A percentile compares a stretch with the other conserved stretches of the same genome.
phyloP scores from a whole-genome alignment of 2,113 vertebrate species.

The Oxyruncus cristatus region DNA sequence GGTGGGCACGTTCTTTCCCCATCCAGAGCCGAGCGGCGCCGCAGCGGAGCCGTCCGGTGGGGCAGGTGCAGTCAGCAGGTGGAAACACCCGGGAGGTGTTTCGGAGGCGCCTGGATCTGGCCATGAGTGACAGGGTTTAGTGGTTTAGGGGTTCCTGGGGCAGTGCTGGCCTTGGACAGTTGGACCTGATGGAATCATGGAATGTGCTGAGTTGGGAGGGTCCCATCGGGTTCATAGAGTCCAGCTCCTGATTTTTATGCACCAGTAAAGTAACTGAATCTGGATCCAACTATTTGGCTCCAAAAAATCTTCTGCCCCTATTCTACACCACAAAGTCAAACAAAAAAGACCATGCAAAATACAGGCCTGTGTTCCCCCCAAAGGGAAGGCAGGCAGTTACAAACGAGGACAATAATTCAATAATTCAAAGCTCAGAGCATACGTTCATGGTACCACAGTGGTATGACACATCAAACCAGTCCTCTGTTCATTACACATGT shows the following conservation, averaged over 20 bases:
- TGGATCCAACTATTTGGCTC: not conserved
- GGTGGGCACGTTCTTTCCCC: not conserved
- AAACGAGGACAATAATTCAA: not conserved
- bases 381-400: not conserved
- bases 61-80: not conserved
- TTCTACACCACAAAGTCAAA: not conserved
- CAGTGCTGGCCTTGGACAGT: not conserved
- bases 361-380: not conserved
- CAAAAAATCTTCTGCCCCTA: not conserved
- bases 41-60: not conserved
- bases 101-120: not conserved
- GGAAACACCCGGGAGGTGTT: not conserved
- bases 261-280: not conserved
- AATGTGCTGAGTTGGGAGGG: not conserved
- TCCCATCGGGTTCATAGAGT: not conserved
- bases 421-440: not conserved
- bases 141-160: not conserved
- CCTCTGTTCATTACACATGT: not conserved
- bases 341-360: not conserved
- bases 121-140: not conserved
- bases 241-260: not conserved
- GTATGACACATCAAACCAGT: not conserved
- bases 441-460: rapidly evolving
- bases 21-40: not conserved
- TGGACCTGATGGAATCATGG: not conserved